A percentile compares a stretch with the other conserved stretches of the same genome.
phyloP scores from a whole-genome alignment of 2,888 invertebrate species.

The Tipula vernalis region DNA sequence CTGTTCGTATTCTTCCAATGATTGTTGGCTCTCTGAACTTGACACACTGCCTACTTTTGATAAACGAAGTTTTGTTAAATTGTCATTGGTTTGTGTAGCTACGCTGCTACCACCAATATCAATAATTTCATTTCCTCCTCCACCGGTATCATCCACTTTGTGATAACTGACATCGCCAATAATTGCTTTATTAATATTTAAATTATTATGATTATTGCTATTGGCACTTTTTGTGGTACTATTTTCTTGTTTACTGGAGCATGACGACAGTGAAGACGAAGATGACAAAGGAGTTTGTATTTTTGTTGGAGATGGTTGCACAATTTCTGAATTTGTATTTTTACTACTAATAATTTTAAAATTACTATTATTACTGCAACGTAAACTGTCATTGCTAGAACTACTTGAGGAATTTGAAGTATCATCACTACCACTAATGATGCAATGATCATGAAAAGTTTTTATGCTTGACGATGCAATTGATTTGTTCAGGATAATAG shows the following conservation, averaged over 20 bases:
- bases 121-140: not conserved
- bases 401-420: slow-evolving; percentile 14
- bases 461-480: not conserved
- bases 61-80: slow-evolving; percentile 32
- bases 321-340: not conserved
- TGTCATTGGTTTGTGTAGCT: not conserved
- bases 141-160: not conserved
- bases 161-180: not conserved
- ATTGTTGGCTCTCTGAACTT: slow-evolving; percentile 53
- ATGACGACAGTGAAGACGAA: not conserved
- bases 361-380: slow-evolving; percentile 15
- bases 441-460: not conserved
- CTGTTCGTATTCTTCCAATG: slow-evolving; percentile 61
- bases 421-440: not conserved
- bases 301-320: not conserved
- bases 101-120: not conserved
- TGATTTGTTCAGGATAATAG: slow-evolving; percentile 15
- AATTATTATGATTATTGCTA: not conserved
- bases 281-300: not conserved
- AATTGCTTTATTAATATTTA: not conserved
- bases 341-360: slow-evolving; percentile 8
- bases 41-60: slow-evolving; percentile 71
- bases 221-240: not conserved
- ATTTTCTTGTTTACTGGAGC: slow-evolving; percentile 7
- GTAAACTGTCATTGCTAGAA: slow-evolving; percentile 15